Evolutionary conservation across 2,797 vertebrate species (phyloP), one percentile per base, ranked within the genome.

Genomic region (Spinus olivaceus): DNA sequence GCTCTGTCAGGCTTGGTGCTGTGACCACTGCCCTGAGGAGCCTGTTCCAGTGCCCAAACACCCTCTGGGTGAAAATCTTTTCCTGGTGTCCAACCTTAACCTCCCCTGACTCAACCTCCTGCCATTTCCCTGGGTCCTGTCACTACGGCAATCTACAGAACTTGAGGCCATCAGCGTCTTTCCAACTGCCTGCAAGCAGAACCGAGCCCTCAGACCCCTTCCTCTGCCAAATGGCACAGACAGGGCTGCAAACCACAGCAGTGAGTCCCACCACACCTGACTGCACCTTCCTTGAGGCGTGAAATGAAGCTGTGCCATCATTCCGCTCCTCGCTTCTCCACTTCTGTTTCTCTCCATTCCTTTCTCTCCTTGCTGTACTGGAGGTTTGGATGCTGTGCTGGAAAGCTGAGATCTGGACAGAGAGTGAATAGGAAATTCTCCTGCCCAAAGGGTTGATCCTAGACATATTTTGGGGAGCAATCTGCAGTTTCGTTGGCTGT

Each of bases 231-330:
- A 44, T 1, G 20, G 14, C 64, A 35, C 0, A 1, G 39, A 39
- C 30, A 22, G 1, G 1, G 32, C 30, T 20, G 17, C 44, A 66
- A 49, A 54, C 27, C 21, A 5, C 0, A 27, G 50, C 8, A 32
- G 13, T 3, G 42, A 39, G 17, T 46, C 42, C 46, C 15, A 25
- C 9, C 47, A 85, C 30, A 41, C 33, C 59, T 44, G 39, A 27
- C 28, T 8, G 56, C n/a, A 41, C 23, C 51, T 65, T 61, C 63
- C 35, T 6, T 0, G 2, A 53, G 46, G 67, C 2, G 3, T 1
- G 16, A 42, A 47, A 51, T n/a, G 11, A 28, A 3, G 1, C 22
- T 0, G 0, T 21, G 17, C 1, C 1, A 44, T 49, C 30, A 5
- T 14, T 71, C 14, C 10, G 6, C 12, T 64, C 1, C 0, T 8